Evolutionary conservation across 2,113 vertebrate genomes (phyloP).

Genomic region (Illadopsis cleaveri): DNA sequence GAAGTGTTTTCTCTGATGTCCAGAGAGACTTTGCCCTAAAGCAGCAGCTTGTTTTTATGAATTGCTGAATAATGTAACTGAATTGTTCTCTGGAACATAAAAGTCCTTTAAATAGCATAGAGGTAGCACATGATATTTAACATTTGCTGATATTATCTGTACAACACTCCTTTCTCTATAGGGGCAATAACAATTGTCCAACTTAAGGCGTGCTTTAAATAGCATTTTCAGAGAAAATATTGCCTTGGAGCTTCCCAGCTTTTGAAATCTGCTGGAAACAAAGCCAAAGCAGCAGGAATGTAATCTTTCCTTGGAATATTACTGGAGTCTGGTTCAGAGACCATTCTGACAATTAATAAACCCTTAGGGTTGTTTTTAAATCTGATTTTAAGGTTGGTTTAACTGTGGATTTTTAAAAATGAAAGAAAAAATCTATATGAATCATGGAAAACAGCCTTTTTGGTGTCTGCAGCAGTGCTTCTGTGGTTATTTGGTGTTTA

Average conservation of each 20-base stretch:
- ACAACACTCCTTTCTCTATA: slow-evolving; percentile 42
- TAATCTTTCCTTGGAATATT: neutral
- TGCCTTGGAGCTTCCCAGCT: neutral
- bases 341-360: neutral
- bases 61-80: slow-evolving; percentile 46
- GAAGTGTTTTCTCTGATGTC: neutral
- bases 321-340: neutral
- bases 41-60: slow-evolving; percentile 38
- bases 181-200: slow-evolving; percentile 12
- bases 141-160: slow-evolving; percentile 60
- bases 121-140: slow-evolving; percentile 57
- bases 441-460: neutral
- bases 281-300: neutral
- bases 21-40: neutral
- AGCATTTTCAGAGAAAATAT: neutral
- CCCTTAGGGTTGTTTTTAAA: rapidly evolving
- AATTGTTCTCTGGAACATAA: slow-evolving; percentile 53
- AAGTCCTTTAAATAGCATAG: slow-evolving; percentile 59
- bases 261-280: neutral
- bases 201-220: slow-evolving; percentile 3
- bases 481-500: neutral
- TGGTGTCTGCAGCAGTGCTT: neutral
- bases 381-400: neutral
- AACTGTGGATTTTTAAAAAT: neutral
- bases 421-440: neutral